Conservation (phyloP, 1,140 invertebrate genomes). For the Coboldia fuscipes region DNA sequence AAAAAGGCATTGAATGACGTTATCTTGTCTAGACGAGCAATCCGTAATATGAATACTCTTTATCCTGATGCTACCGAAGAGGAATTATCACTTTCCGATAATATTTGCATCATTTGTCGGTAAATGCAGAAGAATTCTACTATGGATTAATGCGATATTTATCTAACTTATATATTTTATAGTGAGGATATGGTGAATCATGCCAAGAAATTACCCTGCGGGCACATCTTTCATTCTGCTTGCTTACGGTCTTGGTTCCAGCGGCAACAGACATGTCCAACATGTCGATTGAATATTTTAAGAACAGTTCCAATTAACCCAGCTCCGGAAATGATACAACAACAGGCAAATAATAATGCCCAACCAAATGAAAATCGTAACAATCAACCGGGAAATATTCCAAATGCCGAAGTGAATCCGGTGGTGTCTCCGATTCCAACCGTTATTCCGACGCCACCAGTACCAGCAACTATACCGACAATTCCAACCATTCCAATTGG, state of each 20-base stretch:
- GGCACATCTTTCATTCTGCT: slow-evolving; percentile 97
- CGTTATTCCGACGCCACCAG: not conserved
- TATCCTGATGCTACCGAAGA: slow-evolving; percentile 92
- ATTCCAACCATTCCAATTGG: too few species aligned
- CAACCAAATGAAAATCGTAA: not conserved
- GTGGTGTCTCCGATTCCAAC: not conserved
- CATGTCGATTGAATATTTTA: slow-evolving; percentile 90
- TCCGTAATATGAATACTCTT: slow-evolving; percentile 94
- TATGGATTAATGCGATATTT: too few species aligned
- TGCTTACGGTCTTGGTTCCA: slow-evolving; percentile 99
- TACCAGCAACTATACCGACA: not conserved
- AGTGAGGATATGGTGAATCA: slow-evolving; percentile 40
- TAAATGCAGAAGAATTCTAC: slow-evolving; percentile 13
- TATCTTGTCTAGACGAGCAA: slow-evolving; percentile 86
- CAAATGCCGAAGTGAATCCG: not conserved
- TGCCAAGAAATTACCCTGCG: slow-evolving; percentile 95
- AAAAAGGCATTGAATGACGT: slow-evolving; percentile 97
- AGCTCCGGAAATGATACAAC: slow-evolving; percentile 1
- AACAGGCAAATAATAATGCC: not conserved
- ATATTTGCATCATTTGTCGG: slow-evolving; percentile 96
- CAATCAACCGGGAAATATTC: not conserved
- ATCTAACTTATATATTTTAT: slow-evolving; percentile 1
- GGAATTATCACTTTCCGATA: slow-evolving; percentile 84
- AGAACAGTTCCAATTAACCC: slow-evolving; percentile 23
- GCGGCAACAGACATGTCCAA: slow-evolving; percentile 97